These are phyloP conservation scores for Pogonocichla stellata DNA, from an alignment of 2,113 vertebrate species.

Conservation along the genomic window DNA sequence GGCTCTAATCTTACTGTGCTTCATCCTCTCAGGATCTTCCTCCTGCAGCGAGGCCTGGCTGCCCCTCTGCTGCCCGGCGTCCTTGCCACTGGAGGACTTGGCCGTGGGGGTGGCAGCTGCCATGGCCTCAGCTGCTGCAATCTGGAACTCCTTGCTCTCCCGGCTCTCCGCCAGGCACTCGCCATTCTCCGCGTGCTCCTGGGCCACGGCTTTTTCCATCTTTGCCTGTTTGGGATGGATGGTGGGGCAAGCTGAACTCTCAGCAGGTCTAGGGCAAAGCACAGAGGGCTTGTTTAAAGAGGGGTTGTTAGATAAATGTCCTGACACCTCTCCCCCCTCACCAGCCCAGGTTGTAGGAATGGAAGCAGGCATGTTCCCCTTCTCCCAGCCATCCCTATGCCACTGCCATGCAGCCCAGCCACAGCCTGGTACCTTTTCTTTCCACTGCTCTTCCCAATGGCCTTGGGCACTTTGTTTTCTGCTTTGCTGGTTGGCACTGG, in stretches of 20 bases:
- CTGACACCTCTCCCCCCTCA: background rate
- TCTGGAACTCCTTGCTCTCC: conserved; percentile 77
- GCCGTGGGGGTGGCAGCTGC: conserved; percentile 38
- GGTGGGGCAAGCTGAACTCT: conserved; percentile 81
- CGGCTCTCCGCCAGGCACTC: conserved; percentile 72
- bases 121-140: conserved; percentile 60
- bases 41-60: conserved; percentile 76
- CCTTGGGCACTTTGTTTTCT: conserved; percentile 80
- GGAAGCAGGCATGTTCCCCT: background rate
- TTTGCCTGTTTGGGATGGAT: conserved; percentile 90
- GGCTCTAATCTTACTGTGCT: conserved; percentile 90
- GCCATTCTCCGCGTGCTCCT: conserved; percentile 83
- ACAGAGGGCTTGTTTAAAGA: conserved; percentile 62
- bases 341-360: background rate
- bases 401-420: background rate
- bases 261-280: conserved; percentile 81
- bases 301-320: conserved; percentile 12
- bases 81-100: conserved; percentile 69
- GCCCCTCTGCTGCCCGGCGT: conserved; percentile 64
- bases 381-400: background rate
- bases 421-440: conserved; percentile 87
- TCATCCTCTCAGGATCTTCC: conserved; percentile 91
- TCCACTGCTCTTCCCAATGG: conserved; percentile 75
- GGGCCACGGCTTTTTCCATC: conserved; percentile 75
- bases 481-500: conserved; percentile 68